These are phyloP conservation scores for Serinus canaria DNA, from an alignment of 2,113 vertebrate species.

Conservation along the genomic window DNA sequence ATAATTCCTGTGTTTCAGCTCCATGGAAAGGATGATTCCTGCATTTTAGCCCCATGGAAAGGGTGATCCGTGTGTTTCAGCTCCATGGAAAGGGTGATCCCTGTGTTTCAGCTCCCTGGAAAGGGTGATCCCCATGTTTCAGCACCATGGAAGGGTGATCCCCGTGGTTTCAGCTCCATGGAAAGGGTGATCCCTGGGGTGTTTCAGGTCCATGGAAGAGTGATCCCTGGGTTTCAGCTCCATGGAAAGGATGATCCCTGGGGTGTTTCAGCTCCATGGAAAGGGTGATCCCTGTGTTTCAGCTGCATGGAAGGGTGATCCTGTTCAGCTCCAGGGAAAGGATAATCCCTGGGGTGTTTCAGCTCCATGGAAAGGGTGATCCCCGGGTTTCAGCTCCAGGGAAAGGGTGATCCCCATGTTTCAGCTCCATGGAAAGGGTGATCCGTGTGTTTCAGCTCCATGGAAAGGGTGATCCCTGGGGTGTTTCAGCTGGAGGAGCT, in stretches of 20 bases:
- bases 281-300: too few relatives aligned
- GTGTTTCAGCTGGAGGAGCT: neutral
- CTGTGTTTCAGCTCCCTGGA: neutral
- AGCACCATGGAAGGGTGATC: neutral
- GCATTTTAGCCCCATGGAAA: too few relatives aligned
- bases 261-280: neutral
- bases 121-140: neutral
- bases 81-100: neutral
- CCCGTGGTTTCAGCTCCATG: neutral
- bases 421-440: neutral
- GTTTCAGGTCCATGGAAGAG: neutral
- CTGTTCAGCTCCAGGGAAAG: too few relatives aligned
- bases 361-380: neutral
- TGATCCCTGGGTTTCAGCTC: neutral
- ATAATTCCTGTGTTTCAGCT: neutral
- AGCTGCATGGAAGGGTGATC: too few relatives aligned
- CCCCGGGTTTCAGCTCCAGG: neutral
- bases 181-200: neutral
- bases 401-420: neutral
- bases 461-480: too few relatives aligned
- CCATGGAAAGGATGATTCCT: neutral
- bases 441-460: too few relatives aligned
- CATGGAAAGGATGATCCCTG: neutral
- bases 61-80: neutral
- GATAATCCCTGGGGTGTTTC: too few relatives aligned